Base-by-base conservation (phyloP, 2,113 vertebrate species). In the Notarius lentiginosus region DNA sequence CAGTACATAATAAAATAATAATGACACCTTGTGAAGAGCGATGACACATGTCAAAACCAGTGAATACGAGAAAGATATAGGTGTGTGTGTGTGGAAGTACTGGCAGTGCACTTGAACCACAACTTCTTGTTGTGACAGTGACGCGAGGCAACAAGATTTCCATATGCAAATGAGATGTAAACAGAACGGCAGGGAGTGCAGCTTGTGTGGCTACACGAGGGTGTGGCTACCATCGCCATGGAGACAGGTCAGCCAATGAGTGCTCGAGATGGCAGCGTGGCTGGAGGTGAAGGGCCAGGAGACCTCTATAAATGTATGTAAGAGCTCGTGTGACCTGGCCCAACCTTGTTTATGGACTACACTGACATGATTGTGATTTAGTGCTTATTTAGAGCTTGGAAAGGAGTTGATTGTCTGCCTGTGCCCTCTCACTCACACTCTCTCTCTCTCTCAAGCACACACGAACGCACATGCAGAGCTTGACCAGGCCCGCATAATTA, bases 91-190 rank as follows among this genome's bases (percentile, higher is more conserved):
- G 60, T 56, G 79, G 7, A 66, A 87, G 24, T 53, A 34, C 15
- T 85, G 85, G 60, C 87, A 81, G 70, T 68, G 79, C 51, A 63
- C 55, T 73, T 77, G 34, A 83, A 63, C 84, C 84, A 79, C 22
- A 51, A 85, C 41, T 84, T 65, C 58, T 55, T 89, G 88, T 85
- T 91, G 63, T 89, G 90, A 89, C 88, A 90, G 86, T 53, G 72
- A 76, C 87, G 61, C 61, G 79, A 90, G 81, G 86, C 86, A 47
- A 77, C 66, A 82, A 77, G 76, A 89, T 88, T 84, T 89, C 81
- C 85, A 83, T 87, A 89, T 91, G 90, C 84, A 85, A 84, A 87
- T 86, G 65, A 75, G 56, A 87, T 86, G 87, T 89, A 91, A 91
- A 91, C 89, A 87, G 75, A 86, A 83, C 84, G 20, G 68, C 90